Conservation (phyloP, 2,888 invertebrate species). For the Dendrolimus pini region DNA sequence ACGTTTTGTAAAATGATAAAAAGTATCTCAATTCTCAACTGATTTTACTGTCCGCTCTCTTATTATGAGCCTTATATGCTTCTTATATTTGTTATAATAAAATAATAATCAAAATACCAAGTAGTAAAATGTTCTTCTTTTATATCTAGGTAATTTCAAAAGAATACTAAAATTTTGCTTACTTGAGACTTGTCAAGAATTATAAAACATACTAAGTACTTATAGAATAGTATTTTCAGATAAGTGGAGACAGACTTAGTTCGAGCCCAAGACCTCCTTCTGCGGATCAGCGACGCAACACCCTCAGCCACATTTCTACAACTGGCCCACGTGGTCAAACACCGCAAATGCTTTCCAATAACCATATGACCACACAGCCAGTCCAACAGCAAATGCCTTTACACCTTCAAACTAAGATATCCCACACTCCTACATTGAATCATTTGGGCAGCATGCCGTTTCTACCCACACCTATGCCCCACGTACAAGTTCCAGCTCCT, state of each 20-base stretch:
- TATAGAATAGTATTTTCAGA: conserved; percentile 19
- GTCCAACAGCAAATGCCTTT: conserved; percentile 26
- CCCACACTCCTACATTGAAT: conserved; percentile 20
- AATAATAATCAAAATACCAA: too few species aligned
- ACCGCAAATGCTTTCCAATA: conserved; percentile 16
- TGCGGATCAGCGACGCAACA: conserved; percentile 44
- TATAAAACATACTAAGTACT: too few species aligned
- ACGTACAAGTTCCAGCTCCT: conserved; percentile 19
- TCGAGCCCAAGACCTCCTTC: conserved; percentile 51
- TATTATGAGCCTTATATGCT: too few species aligned
- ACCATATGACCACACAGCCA: conserved; percentile 31
- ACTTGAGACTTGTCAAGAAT: too few species aligned
- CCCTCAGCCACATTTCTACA: conserved; percentile 23
- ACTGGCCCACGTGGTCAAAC: conserved; percentile 6
- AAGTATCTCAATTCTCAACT: too few species aligned
- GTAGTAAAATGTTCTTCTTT: too few species aligned
- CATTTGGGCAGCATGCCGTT: conserved; percentile 61
- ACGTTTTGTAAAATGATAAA: too few species aligned
- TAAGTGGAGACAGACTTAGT: conserved; percentile 47
- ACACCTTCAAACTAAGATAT: conserved; percentile 38
- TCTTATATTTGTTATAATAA: too few species aligned
- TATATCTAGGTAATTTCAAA: too few species aligned
- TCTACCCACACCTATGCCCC: conserved; percentile 41
- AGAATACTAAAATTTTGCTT: too few species aligned
- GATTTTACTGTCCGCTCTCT: too few species aligned